Evolutionary conservation across 2,113 vertebrate species (phyloP).

Genomic region (Aspidoscelis tigris): DNA sequence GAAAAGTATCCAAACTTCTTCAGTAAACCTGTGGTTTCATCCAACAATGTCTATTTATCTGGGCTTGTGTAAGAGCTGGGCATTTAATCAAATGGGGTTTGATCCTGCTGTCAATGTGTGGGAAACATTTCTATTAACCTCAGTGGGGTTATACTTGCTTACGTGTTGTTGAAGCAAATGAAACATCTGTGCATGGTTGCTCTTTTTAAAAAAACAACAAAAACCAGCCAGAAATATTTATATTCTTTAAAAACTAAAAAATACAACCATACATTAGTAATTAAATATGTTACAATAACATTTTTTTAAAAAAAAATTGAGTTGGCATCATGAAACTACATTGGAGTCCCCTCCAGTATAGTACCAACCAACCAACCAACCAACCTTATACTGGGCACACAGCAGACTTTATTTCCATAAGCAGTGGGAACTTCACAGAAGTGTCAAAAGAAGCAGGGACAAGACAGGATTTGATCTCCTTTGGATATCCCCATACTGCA

Average conservation of each 20-base stretch:
- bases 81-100: conserved; percentile 18
- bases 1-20: background rate
- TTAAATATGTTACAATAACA: background rate
- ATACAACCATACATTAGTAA: background rate
- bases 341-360: background rate
- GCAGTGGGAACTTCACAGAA: too few species aligned
- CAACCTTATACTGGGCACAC: too few species aligned
- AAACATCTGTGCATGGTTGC: background rate
- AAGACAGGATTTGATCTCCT: too few species aligned
- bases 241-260: conserved; percentile 1
- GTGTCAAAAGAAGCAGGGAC: too few species aligned
- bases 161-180: background rate
- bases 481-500: too few species aligned
- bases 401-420: too few species aligned
- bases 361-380: too few species aligned
- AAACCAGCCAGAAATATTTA: background rate
- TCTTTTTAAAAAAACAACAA: conserved; percentile 17
- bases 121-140: conserved; percentile 19
- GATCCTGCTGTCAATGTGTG: conserved; percentile 18
- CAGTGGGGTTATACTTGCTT: conserved; percentile 13
- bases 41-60: conserved; percentile 22
- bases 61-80: background rate
- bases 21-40: background rate
- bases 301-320: background rate
- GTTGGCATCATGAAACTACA: fast-evolving